These are phyloP conservation scores for Peromyscus attwateri DNA, from an alignment of 2,797 vertebrate genomes.

Conservation along the genomic window DNA sequence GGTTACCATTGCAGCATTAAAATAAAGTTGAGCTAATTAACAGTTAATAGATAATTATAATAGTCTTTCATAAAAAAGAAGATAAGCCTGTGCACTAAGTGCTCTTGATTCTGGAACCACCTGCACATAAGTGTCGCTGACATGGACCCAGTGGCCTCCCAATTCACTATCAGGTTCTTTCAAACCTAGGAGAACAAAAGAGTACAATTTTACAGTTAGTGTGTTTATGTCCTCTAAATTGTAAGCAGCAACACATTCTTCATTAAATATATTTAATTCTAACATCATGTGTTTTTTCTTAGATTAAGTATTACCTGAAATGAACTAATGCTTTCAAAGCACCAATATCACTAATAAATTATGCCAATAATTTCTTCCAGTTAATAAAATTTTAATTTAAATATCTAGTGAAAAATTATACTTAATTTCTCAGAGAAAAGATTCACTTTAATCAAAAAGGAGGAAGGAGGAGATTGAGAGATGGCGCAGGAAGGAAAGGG, in stretches of 20 bases:
- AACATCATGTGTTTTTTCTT: slow-evolving; percentile 55
- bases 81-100: slow-evolving; percentile 97
- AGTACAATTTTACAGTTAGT: slow-evolving; percentile 59
- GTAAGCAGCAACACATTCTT: slow-evolving; percentile 30
- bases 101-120: slow-evolving; percentile 96
- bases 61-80: slow-evolving; percentile 98
- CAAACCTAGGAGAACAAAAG: slow-evolving; percentile 89
- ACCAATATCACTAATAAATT: neutral
- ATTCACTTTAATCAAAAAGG: slow-evolving; percentile 5
- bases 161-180: slow-evolving; percentile 90
- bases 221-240: neutral
- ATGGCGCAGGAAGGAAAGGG: neutral
- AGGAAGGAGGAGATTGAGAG: neutral
- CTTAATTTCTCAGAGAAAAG: slow-evolving; percentile 47
- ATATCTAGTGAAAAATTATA: slow-evolving; percentile 60
- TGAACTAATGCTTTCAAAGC: slow-evolving; percentile 47
- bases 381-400: slow-evolving; percentile 60
- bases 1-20: slow-evolving; percentile 81
- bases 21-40: slow-evolving; percentile 81
- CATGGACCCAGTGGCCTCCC: slow-evolving; percentile 95
- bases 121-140: slow-evolving; percentile 96
- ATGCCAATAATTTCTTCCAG: slow-evolving; percentile 5
- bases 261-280: slow-evolving; percentile 43
- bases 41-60: slow-evolving; percentile 83
- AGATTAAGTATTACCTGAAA: slow-evolving; percentile 58